Evolutionary conservation across 1,140 invertebrate genomes (phyloP).

Genomic region (Belonocnema kinseyi): DNA sequence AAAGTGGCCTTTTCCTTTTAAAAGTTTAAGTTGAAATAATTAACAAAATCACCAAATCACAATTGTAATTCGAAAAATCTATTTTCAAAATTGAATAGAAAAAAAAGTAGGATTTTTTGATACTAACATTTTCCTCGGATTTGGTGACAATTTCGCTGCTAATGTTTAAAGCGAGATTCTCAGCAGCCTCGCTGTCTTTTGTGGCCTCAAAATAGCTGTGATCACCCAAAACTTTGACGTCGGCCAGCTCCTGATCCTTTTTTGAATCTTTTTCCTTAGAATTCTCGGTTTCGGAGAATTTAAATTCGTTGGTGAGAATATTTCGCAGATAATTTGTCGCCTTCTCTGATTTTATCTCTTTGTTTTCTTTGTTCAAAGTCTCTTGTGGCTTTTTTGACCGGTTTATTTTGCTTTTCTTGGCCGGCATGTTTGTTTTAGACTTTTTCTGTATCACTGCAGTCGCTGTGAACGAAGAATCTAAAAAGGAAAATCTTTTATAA

Average conservation of each 20-base stretch:
- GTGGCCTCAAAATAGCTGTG: slow-evolving; percentile 71
- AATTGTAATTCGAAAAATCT: too few species aligned
- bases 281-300: slow-evolving; percentile 61
- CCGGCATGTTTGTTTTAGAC: slow-evolving; percentile 59
- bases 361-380: slow-evolving; percentile 71
- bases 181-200: slow-evolving; percentile 52
- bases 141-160: slow-evolving; percentile 58
- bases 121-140: slow-evolving; percentile 66
- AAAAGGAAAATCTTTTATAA: slow-evolving; percentile 43
- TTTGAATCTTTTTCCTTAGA: slow-evolving; percentile 52
- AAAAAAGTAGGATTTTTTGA: too few species aligned
- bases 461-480: slow-evolving; percentile 63
- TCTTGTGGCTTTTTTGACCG: slow-evolving; percentile 65
- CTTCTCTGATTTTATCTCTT: slow-evolving; percentile 64
- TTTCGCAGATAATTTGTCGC: slow-evolving; percentile 69
- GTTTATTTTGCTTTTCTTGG: slow-evolving; percentile 57
- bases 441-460: slow-evolving; percentile 55
- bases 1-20: too few species aligned
- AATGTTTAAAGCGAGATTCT: slow-evolving; percentile 46
- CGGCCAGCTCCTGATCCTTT: slow-evolving; percentile 38
- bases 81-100: too few species aligned
- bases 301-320: slow-evolving; percentile 65
- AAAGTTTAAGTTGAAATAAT: too few species aligned
- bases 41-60: too few species aligned
- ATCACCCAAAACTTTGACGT: slow-evolving; percentile 64